Evolutionary conservation across 2,113 vertebrate genomes (phyloP), one percentile per base, ranked within the genome.

Genomic region (Vulpes ferrilata): DNA sequence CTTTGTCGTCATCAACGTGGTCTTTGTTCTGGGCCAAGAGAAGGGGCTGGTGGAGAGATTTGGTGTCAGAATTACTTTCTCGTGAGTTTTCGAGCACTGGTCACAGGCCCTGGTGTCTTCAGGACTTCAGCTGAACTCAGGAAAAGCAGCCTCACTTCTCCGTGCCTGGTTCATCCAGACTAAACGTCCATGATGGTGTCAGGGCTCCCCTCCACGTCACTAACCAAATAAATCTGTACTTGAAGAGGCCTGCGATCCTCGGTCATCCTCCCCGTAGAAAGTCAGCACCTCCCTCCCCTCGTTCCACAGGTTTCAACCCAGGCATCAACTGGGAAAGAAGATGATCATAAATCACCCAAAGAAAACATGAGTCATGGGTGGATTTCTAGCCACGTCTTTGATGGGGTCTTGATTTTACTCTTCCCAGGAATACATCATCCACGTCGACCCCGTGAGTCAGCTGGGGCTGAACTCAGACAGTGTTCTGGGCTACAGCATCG

Each of bases 391-490:
- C 81, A 22, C 43, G 38, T 95, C 92, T 90, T 65, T 93, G n/a
- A 96, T 17, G 5, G 35, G 17, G 32, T 87, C 93, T 53, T n/a
- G 59, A 5, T 83, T 78, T 0, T 32, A 0, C 88, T 53, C 59
- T 4, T 89, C 48, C 11, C 93, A 99, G 99, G 99, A 99, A 96
- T 99, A 99, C 97, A 99, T 99, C 89, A 99, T 99, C 88, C 99
- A 99, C 0, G 99, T 99, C 79, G 99, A 99, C 98, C 99, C 99
- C 0, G 97, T 99, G 32, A 99, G 98, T 97, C 99, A 99, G 98
- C 99, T 99, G 65, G 99, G 99, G 3, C 98, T 99, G 95, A 99
- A 99, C 92, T 99, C 99, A 0, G 99, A 99, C 98, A 99, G 99
- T 0, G 99, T 99, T 8, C 98, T 99, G 51, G 99, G 99, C 86